Base-by-base conservation (phyloP, 1,140 invertebrate genomes). In the Anagrus nilaparvatae region DNA sequence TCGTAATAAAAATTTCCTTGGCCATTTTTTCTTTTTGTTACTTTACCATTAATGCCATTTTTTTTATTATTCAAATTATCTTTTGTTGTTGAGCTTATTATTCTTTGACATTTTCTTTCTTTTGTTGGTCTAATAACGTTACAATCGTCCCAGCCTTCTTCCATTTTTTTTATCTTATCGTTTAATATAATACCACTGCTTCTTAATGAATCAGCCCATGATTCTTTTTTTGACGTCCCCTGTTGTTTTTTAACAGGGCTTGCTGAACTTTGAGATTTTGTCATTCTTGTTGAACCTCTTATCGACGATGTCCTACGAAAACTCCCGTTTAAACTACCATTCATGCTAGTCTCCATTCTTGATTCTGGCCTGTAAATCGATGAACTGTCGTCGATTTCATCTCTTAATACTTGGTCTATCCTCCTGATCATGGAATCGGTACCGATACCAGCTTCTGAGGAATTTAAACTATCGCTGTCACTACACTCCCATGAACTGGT, bases 401-500 rank as follows among this genome's bases (percentile, higher is more conserved):
- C 46, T n/a, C n/a, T n/a, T 6, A 55, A 40, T 5, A 50, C 50
- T 8, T 44, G 37, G 32, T 50, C 50, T 17, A 58, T 53, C 28
- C 47, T 41, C 3, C 47, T 44, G 8, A 50, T 49, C 47, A 53
- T 52, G 18, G 33, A 25, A 36, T 36, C 51, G 38, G 50, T 48
- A 9, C 40, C 44, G 25, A 52, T 51, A 7, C 58, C 55, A 1
- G 55, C 47, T 39, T 65, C 64, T 1, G 58, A 65, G 4, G 70
- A 72, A 43, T 72, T 65, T 23, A 73, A 56, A 24, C 70, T 73
- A 41, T 72, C 71, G 49, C 68, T 72, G 54, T 74, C 71, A 44
- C 69, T 71, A 32, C 69, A 70, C 1, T 71, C 71, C 59, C 71
- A 72, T 6, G 70, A 73, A 43, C 71, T 72, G n/a, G 68, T 69